phyloP scores from a whole-genome alignment of 2,113 vertebrate genomes.

The Albula goreensis region DNA sequence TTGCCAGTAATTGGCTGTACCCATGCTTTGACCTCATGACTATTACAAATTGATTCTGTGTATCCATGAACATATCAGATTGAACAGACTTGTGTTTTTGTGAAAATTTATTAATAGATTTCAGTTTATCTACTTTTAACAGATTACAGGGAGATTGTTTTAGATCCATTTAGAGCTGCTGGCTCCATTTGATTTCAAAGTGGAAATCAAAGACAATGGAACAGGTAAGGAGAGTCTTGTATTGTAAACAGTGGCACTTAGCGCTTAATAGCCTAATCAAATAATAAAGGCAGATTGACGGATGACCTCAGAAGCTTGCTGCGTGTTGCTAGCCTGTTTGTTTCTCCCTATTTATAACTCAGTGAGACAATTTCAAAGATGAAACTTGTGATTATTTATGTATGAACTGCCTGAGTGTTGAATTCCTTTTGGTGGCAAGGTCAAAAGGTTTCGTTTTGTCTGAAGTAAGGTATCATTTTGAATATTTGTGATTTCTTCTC shows the following conservation, averaged over 20 bases:
- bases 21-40: background rate
- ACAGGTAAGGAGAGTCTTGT: background rate
- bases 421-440: conserved; percentile 62
- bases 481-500: conserved; percentile 58
- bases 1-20: background rate
- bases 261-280: background rate
- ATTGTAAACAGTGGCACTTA: background rate
- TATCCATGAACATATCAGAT: background rate
- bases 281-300: background rate
- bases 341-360: conserved; percentile 72
- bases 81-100: background rate
- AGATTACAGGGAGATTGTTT: background rate
- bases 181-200: background rate
- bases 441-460: conserved; percentile 65
- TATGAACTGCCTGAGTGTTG: conserved; percentile 52
- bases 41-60: background rate
- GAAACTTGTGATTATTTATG: conserved; percentile 76
- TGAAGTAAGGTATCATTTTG: conserved; percentile 29
- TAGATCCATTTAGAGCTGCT: background rate
- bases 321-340: conserved; percentile 70
- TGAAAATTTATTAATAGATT: background rate
- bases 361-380: conserved; percentile 77
- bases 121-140: background rate
- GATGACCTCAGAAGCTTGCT: conserved; percentile 66
- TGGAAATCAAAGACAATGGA: background rate